Base-by-base conservation (phyloP, 2,113 vertebrate species). In the Eira barbara region DNA sequence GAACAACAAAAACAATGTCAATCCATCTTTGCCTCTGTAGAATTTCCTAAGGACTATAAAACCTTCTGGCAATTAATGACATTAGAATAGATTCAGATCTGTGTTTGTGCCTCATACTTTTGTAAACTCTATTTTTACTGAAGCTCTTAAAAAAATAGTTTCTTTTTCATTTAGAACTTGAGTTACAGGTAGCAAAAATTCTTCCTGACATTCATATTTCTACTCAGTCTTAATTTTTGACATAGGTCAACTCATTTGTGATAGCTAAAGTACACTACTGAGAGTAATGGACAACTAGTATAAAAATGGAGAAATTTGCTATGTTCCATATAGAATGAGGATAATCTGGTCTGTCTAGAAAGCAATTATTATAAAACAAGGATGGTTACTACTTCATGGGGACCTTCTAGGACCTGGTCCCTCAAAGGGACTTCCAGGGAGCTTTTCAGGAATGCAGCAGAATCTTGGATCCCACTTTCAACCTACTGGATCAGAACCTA, bases 11-110 rank as follows among this genome's bases (percentile, higher is more conserved):
- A 96, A 69, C n/a, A 94, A n/a, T 79, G 45, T 93, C 78, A 98
- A 49, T 17, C 9, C 91, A 55, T 83, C 9, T 69, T 80, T 89
- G 47, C 18, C 45, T 97, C 63, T 88, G 76, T 8, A 7, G n/a
- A 97, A 95, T 94, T 96, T 95, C 9, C 42, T 69, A 18, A 92
- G 12, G 31, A 90, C 3, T 94, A 2, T 39, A 57, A 96, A 91
- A 59, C 65, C 61, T 91, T 84, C 57, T 23, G 80, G 42, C 61
- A 65, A 55, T 36, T 49, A 73, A 85, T 89, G 85, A 47, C 73
- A 59, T 93, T 55, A 83, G 1, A 29, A 42, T 15, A 82, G 31
- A 86, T 55, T 71, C 14, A 34, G 0, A 65, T 89, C n/a, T 94
- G 36, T 73, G 49, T 73, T 69, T 97, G 52, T 36, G 29, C 36